A percentile compares a stretch with the other conserved stretches of the same genome.
phyloP scores from a whole-genome alignment of 2,113 vertebrate species.

The Vulpes ferrilata region DNA sequence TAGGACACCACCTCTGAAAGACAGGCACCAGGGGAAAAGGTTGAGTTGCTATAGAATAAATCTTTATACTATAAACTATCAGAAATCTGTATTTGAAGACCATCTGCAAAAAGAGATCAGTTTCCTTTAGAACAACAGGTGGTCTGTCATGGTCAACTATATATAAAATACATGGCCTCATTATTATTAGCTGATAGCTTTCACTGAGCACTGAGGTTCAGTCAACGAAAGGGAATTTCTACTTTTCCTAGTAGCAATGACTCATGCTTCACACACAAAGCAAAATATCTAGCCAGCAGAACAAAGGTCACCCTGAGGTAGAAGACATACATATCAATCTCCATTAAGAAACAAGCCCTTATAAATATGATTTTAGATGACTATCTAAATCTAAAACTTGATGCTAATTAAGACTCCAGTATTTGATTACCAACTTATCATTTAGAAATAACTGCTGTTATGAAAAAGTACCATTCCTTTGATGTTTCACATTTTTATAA shows the following conservation, averaged over 20 bases:
- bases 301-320: not conserved
- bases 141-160: slow-evolving; percentile 66
- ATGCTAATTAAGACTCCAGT: not conserved
- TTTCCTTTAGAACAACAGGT: slow-evolving; percentile 80
- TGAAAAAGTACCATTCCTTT: not conserved
- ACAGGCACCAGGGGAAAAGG: slow-evolving; percentile 70
- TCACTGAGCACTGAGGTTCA: slow-evolving; percentile 62
- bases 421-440: not conserved
- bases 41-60: slow-evolving; percentile 68
- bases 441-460: not conserved
- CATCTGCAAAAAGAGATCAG: slow-evolving; percentile 71
- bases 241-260: slow-evolving; percentile 62
- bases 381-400: not conserved
- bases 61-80: slow-evolving; percentile 77
- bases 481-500: not conserved
- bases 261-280: slow-evolving; percentile 59
- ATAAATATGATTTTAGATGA: not conserved
- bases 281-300: slow-evolving; percentile 38
- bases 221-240: slow-evolving; percentile 63
- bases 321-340: not conserved
- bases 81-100: slow-evolving; percentile 80
- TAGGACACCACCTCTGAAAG: slow-evolving; percentile 75
- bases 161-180: slow-evolving; percentile 74
- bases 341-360: slow-evolving; percentile 30
- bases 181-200: slow-evolving; percentile 68